Evolutionary conservation across 2,888 invertebrate genomes (phyloP).

Genomic region (Dendrolimus pini): DNA sequence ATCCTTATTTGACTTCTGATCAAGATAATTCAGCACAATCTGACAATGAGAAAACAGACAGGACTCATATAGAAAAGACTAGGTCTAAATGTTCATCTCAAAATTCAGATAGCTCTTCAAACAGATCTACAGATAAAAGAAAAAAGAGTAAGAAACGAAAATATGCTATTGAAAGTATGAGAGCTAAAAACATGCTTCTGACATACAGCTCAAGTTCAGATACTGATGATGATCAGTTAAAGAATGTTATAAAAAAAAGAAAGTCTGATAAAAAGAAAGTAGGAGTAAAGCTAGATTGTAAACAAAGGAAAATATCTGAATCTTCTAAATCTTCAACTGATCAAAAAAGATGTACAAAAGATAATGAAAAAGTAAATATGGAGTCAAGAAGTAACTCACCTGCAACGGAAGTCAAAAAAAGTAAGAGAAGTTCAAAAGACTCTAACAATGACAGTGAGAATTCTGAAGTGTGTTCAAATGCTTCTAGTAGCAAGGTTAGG

Average conservation of each 20-base stretch:
- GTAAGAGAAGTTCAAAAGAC: not conserved
- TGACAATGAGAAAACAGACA: slow-evolving; percentile 6
- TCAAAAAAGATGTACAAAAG: not conserved
- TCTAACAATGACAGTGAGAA: slow-evolving; percentile 8
- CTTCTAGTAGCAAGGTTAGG: slow-evolving; percentile 60
- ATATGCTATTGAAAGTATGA: slow-evolving; percentile 43
- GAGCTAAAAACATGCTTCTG: slow-evolving; percentile 52
- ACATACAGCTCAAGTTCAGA: slow-evolving; percentile 56
- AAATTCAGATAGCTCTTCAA: not conserved
- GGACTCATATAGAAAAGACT: not conserved
- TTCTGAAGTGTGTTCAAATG: slow-evolving; percentile 29
- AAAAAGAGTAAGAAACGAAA: slow-evolving; percentile 26
- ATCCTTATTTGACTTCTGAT: slow-evolving; percentile 1
- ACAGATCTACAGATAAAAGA: not conserved
- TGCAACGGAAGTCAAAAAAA: not conserved
- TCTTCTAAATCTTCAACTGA: slow-evolving; percentile 15
- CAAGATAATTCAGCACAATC: slow-evolving; percentile 1
- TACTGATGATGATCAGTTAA: slow-evolving; percentile 39
- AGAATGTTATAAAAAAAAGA: slow-evolving; percentile 24
- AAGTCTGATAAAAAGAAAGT: not conserved
- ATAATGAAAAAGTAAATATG: not conserved
- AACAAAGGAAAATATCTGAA: slow-evolving; percentile 8
- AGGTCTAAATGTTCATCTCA: not conserved
- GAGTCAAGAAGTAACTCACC: not conserved
- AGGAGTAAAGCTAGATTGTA: too few species aligned